A percentile compares a stretch with the other conserved stretches of the same genome.
Conservation (phyloP, 2,888 invertebrate species). For the Rotaria sp. region DNA sequence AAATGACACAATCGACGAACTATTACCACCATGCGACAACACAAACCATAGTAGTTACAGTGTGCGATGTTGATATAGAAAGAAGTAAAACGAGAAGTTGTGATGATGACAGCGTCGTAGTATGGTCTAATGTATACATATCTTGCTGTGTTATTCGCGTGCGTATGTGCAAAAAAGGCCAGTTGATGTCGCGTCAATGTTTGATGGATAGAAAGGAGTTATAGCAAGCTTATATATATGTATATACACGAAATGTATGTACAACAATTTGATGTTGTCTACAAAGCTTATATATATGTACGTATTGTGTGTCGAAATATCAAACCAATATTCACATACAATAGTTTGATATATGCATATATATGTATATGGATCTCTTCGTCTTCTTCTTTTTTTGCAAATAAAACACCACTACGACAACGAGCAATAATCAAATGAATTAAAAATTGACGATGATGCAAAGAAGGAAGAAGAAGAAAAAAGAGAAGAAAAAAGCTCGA, state of each 20-base stretch:
- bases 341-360: background rate
- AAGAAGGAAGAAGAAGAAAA: constrained; percentile 8
- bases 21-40: background rate
- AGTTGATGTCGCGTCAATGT: background rate
- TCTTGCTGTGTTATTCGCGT: background rate
- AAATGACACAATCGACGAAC: background rate
- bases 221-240: background rate
- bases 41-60: background rate
- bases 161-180: constrained; percentile 7
- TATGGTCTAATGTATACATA: constrained; percentile 4
- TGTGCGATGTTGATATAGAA: background rate
- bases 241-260: constrained; percentile 9
- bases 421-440: constrained; percentile 12
- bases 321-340: background rate
- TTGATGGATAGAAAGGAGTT: constrained; percentile 16
- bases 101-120: background rate
- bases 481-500: background rate
- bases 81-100: constrained; percentile 9
- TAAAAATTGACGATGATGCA: background rate
- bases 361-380: background rate
- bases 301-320: background rate
- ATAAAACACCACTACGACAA: background rate
- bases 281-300: background rate
- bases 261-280: constrained; percentile 13
- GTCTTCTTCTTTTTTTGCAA: background rate